Percentiles rank a stretch among this genome's conserved stretches.
These are phyloP conservation scores for Brachynemurus nebulosus DNA, from an alignment of 2,888 invertebrate genomes.

Conservation along the genomic window DNA sequence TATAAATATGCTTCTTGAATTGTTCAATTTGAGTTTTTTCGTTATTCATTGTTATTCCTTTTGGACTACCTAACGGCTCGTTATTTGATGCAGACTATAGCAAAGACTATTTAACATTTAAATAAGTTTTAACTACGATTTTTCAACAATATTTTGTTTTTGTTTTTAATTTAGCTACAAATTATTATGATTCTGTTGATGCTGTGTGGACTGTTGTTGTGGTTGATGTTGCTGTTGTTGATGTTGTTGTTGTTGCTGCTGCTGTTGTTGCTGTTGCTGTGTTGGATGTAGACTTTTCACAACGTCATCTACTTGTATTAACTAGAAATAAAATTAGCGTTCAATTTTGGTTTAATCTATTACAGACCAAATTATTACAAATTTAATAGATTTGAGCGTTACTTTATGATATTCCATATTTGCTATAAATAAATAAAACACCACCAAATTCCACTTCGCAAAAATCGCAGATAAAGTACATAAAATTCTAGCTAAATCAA, in stretches of 20 bases:
- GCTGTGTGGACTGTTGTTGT: background rate
- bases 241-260: background rate
- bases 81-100: background rate
- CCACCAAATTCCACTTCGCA: no score
- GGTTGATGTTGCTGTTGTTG: constrained; percentile 20
- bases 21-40: no score
- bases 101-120: background rate
- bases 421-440: no score
- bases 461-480: no score
- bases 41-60: no score
- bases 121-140: background rate
- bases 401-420: no score
- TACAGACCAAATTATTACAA: no score
- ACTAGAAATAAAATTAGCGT: constrained; percentile 27
- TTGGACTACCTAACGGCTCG: no score
- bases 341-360: background rate
- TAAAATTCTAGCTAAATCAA: no score
- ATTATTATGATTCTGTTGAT: background rate
- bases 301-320: constrained; percentile 58
- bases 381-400: no score
- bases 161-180: constrained; percentile 22
- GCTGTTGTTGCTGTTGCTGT: background rate
- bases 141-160: background rate
- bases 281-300: constrained; percentile 29
- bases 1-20: no score